Evolutionary conservation across 2,888 invertebrate species (phyloP), one percentile per base, ranked within the genome.

Genomic region (Copidosoma aretas): DNA sequence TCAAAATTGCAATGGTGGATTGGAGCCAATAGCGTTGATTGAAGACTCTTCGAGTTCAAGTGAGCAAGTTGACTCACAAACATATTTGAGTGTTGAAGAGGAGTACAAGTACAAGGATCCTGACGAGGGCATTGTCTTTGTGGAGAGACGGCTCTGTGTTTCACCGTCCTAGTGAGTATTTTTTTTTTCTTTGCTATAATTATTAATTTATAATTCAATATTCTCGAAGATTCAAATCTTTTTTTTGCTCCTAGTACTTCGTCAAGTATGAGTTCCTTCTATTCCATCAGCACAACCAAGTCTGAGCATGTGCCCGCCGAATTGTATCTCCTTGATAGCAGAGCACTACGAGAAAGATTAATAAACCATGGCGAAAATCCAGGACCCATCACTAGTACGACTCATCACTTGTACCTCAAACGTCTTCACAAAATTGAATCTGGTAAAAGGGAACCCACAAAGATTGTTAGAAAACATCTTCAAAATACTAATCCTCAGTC

Each of bases 311-410:
- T 79, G 39, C 75, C 77, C 1, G 60, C 63, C 19, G 73, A 78
- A 49, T 25, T 73, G 51, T 25, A 65, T 15, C 51, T 73, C 8
- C 68, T 79, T 3, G 91, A 92, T 76, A 89, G 91, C 19, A 88
- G 89, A 71, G 86, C 87, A 0, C 82, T 94, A 1, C 84, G 91
- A 57, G 85, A 86, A 0, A 91, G 91, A 77, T 83, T 95, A 49
- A 86, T 88, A 0, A 82, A 84, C 10, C 85, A 89, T 21, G 94
- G 94, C 0, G 89, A 91, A 74, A 86, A 85, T 14, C 91, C 93
- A 0, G 96, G 96, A 0, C 96, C 96, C 2, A 91, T 96, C 74
- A 91, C 91, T 1, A 85, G 87, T 17, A 88, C 89, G 1, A 96
- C 95, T 0, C 91, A 92, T 75, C 87, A 89, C 1, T 82, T 94